phyloP scores from a whole-genome alignment of 2,113 vertebrate genomes.

The Calypte anna region DNA sequence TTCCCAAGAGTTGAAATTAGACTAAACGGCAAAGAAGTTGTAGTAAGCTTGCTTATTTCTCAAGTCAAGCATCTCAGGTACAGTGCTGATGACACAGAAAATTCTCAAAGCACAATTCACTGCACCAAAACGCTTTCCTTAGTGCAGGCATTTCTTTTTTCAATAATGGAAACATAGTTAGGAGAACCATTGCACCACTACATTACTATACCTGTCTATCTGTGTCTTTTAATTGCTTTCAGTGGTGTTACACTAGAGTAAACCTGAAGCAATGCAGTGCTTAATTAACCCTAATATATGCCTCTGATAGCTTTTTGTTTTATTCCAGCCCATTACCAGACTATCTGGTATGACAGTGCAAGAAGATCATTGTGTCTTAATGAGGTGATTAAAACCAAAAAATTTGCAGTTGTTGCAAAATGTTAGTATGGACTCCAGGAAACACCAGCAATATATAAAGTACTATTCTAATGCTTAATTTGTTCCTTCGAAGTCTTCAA shows the following conservation, averaged over 20 bases:
- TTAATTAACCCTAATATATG: constrained; percentile 29
- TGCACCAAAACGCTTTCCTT: neutral
- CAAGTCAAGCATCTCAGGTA: neutral
- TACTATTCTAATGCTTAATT: neutral
- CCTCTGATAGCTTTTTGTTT: constrained; percentile 62
- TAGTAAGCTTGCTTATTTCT: neutral
- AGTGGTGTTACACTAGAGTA: neutral
- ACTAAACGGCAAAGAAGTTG: neutral
- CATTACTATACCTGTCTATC: neutral
- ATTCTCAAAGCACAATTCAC: constrained; percentile 40
- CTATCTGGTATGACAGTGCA: constrained; percentile 60
- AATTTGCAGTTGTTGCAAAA: constrained; percentile 63
- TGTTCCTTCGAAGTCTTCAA: constrained; percentile 32
- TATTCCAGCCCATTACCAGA: constrained; percentile 67
- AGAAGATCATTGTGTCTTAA: constrained; percentile 73
- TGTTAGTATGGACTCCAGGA: constrained; percentile 31
- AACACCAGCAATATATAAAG: constrained; percentile 34
- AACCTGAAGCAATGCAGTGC: neutral
- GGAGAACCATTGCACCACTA: neutral
- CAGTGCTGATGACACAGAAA: neutral
- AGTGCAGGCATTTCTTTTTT: neutral
- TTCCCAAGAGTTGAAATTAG: neutral
- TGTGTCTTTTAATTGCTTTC: constrained; percentile 10
- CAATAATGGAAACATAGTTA: neutral
- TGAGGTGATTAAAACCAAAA: constrained; percentile 74